A percentile compares a stretch with the other conserved stretches of the same genome.
These are phyloP conservation scores for Leuciscus idus DNA, from an alignment of 2,113 vertebrate species.

Conservation along the genomic window DNA sequence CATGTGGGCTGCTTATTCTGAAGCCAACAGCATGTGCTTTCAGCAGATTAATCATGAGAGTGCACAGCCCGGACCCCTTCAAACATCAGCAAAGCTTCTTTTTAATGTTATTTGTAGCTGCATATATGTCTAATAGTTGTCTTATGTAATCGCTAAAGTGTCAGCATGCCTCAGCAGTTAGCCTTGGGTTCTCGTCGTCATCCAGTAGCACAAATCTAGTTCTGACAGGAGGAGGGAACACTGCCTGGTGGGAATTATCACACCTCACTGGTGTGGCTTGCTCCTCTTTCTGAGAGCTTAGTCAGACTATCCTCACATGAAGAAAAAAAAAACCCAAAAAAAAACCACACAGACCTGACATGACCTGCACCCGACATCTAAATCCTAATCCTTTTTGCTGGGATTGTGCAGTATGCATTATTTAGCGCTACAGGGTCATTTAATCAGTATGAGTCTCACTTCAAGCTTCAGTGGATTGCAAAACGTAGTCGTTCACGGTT, in stretches of 20 bases:
- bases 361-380: conserved; percentile 39
- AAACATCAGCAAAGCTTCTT: conserved; percentile 8
- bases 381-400: conserved; percentile 45
- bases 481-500: conserved; percentile 32
- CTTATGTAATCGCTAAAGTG: conserved; percentile 37
- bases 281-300: conserved; percentile 37
- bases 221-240: conserved; percentile 38
- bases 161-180: conserved; percentile 40
- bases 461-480: conserved; percentile 33
- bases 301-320: conserved; percentile 12
- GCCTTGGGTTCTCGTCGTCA: conserved; percentile 38
- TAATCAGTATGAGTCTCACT: conserved; percentile 46
- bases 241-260: conserved; percentile 40
- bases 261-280: conserved; percentile 11
- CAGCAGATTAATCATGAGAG: background rate
- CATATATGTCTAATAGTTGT: conserved; percentile 19
- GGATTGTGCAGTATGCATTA: conserved; percentile 57
- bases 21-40: conserved; percentile 3
- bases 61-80: conserved; percentile 8
- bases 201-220: conserved; percentile 34
- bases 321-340: conserved; percentile 7
- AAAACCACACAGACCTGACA: conserved; percentile 20
- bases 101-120: conserved; percentile 31
- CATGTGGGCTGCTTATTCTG: conserved; percentile 33
- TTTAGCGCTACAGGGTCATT: conserved; percentile 54